A percentile compares a stretch with the other conserved stretches of the same genome.
Evolutionary conservation across 1,140 invertebrate species (phyloP).

Genomic region (Yoshiicerus persimilis): DNA sequence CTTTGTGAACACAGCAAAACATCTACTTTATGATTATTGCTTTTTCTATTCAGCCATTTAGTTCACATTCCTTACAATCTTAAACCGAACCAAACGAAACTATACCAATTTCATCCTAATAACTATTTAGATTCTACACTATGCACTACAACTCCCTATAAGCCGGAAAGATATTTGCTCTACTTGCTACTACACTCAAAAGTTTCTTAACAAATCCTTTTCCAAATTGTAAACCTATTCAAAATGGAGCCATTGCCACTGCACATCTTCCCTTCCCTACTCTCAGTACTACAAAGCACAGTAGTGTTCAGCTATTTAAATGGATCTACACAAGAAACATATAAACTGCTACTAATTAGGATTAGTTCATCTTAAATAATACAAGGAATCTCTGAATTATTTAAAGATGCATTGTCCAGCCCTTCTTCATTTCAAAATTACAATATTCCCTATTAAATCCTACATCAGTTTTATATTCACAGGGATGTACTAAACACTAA

Average conservation of each 20-base stretch:
- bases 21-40: conserved; percentile 5
- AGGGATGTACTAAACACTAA: no score
- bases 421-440: no score
- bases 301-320: background rate
- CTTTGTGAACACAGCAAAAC: background rate
- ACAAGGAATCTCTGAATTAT: background rate
- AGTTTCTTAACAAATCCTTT: background rate
- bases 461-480: no score
- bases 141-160: background rate
- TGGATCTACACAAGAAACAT: background rate
- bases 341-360: background rate
- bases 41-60: conserved; percentile 5
- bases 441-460: no score
- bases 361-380: background rate
- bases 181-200: background rate
- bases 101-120: background rate
- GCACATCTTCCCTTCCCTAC: no score
- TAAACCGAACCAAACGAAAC: background rate
- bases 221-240: no score
- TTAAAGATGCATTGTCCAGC: background rate
- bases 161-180: background rate
- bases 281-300: no score
- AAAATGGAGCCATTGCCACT: no score
- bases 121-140: background rate
- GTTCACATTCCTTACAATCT: background rate